Conservation (phyloP, 2,888 invertebrate genomes). For the Hyposoter dolosus region DNA sequence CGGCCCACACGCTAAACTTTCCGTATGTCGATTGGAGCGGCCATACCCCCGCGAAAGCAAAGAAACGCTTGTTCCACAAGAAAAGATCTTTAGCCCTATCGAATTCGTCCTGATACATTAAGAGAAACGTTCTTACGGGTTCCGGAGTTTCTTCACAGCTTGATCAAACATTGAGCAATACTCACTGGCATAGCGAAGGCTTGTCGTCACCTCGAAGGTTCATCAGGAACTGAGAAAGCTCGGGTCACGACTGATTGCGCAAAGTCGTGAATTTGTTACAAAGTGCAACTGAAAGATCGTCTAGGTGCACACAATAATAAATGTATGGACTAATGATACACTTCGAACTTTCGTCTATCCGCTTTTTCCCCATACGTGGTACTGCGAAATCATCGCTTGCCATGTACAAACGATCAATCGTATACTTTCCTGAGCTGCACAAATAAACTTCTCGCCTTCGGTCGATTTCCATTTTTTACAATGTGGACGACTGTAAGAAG, state of each 20-base stretch:
- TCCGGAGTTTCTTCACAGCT: not conserved
- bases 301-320: not conserved
- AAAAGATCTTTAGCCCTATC: conserved; percentile 63
- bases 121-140: not conserved
- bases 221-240: conserved; percentile 14
- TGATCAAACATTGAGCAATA: not conserved
- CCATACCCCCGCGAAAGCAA: conserved; percentile 68
- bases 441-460: not conserved
- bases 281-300: not conserved
- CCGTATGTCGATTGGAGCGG: conserved; percentile 61
- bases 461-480: not conserved
- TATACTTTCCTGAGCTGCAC: not conserved
- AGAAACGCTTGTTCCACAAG: conserved; percentile 57
- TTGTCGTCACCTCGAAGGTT: not conserved
- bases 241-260: conserved; percentile 10
- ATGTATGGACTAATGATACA: conserved; percentile 2
- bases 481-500: not conserved
- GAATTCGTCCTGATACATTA: conserved; percentile 47
- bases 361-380: not conserved
- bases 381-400: not conserved
- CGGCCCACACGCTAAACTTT: conserved; percentile 61
- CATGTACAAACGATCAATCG: not conserved
- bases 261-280: conserved; percentile 11
- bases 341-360: not conserved
- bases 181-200: conserved; percentile 27